Base-by-base conservation (phyloP, 2,113 vertebrate genomes). In the Mustela nigripes region DNA sequence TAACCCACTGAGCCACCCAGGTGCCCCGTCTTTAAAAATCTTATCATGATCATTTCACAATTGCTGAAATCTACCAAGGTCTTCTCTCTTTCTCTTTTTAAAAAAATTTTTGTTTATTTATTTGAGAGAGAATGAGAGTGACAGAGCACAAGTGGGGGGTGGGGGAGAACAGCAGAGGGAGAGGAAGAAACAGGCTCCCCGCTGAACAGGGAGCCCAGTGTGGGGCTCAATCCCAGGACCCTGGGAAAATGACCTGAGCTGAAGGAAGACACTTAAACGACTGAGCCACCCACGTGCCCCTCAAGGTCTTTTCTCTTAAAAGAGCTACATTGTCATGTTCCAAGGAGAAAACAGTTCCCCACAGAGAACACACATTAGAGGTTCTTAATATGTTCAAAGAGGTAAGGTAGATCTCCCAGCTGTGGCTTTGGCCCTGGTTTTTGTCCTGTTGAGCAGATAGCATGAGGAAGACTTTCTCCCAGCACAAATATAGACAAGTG, bases 391-490 rank as follows among this genome's bases (percentile, higher is more conserved):
- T 91, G 63, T 53, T 92, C 82, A 96, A 95, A 97, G 94, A 98
- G 88, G 93, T 78, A 98, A 98, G 60, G 56, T 39, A 93, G 82
- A 62, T 98, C 73, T 95, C 94, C 69, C 91, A 53, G 50, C 63
- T 14, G 79, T 80, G n/a, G 79, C 6, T 96, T 93, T 73, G 97
- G 96, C 97, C 96, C 42, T 89, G 88, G 48, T 98, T 97, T 92
- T 97, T 80, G 95, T 92, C 63, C 60, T 42, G 3, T 76, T 73
- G 92, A 89, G 48, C 42, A 71, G 90, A 97, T n/a, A 94, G 82
- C 36, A 42, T 91, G 69, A 97, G 81, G 91, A 86, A 86, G 16
- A 24, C 26, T 82, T 67, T 82, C 78, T 69, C 48, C 33, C 45
- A 86, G 16, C 28, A 94, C 60, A 81, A 69, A 89, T 15, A 67